Percentiles rank a stretch among this genome's conserved stretches.
phyloP scores from a whole-genome alignment of 2,797 vertebrate genomes.

The Microctenopoma lineatum region DNA sequence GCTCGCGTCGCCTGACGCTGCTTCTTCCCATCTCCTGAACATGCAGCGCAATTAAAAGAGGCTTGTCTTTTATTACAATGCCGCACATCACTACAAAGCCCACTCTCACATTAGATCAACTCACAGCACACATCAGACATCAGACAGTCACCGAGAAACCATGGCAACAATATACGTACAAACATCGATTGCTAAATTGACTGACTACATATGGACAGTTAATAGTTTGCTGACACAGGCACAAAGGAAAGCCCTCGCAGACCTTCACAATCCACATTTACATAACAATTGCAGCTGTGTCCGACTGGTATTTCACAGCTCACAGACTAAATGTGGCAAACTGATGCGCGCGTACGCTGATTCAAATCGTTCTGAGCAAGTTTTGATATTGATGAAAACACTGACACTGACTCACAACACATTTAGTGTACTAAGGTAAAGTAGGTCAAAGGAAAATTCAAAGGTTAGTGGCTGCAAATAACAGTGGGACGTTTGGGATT shows the following conservation, averaged over 20 bases:
- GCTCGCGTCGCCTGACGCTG: background rate
- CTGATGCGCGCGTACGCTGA: conserved; percentile 51
- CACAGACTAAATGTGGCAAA: conserved; percentile 56
- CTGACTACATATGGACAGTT: conserved; percentile 27
- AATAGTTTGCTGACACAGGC: conserved; percentile 31
- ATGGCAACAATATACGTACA: conserved; percentile 65
- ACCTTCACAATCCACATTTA: conserved; percentile 45
- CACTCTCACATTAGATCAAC: conserved; percentile 53
- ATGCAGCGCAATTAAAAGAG: conserved; percentile 26
- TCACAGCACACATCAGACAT: conserved; percentile 28
- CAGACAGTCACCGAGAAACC: conserved; percentile 46
- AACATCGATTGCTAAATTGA: conserved; percentile 44
- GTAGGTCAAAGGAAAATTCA: background rate
- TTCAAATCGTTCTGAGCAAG: conserved; percentile 31
- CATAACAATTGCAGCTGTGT: conserved; percentile 39
- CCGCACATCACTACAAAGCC: conserved; percentile 46
- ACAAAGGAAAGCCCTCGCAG: conserved; percentile 27
- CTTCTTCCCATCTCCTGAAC: conserved; percentile 16
- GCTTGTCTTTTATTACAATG: conserved; percentile 39
- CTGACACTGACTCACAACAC: conserved; percentile 7
- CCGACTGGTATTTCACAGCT: conserved; percentile 37
- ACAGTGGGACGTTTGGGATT: no score
- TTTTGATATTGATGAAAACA: conserved; percentile 39
- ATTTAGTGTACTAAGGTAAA: conserved; percentile 5
- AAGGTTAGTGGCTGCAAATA: no score